phyloP scores from a whole-genome alignment of 1,140 invertebrate species.

The Melanaphis sacchari region DNA sequence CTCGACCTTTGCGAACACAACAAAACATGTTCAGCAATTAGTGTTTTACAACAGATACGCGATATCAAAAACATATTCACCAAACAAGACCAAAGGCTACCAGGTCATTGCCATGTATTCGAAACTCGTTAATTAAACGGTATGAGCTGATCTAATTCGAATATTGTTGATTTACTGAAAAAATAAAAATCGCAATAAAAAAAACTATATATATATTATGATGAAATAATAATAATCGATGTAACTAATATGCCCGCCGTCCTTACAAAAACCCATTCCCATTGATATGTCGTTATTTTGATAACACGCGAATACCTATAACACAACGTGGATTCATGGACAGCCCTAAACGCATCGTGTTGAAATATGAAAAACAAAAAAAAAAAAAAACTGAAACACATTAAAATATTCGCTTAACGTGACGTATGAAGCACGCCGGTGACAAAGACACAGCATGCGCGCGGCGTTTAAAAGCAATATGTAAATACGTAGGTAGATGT shows the following conservation, averaged over 20 bases:
- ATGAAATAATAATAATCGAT: too few species aligned
- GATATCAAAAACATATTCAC: conserved; percentile 20
- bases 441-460: background rate
- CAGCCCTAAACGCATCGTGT: background rate
- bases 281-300: background rate
- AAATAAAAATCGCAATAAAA: background rate
- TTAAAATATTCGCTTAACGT: background rate
- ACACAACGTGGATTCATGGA: background rate
- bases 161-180: background rate
- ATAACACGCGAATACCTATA: background rate
- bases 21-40: background rate
- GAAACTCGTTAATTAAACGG: background rate
- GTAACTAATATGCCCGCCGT: background rate
- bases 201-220: too few species aligned
- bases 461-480: background rate
- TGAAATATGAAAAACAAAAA: background rate
- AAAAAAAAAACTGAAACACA: background rate
- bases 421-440: background rate
- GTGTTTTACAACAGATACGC: background rate
- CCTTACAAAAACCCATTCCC: background rate
- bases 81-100: conserved; percentile 31
- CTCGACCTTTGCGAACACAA: conserved; percentile 34
- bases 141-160: background rate
- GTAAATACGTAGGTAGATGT: background rate
- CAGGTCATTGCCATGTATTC: conserved; percentile 35